Evolutionary conservation across 2,113 vertebrate species (phyloP).

Genomic region (Brienomyrus brachyistius): DNA sequence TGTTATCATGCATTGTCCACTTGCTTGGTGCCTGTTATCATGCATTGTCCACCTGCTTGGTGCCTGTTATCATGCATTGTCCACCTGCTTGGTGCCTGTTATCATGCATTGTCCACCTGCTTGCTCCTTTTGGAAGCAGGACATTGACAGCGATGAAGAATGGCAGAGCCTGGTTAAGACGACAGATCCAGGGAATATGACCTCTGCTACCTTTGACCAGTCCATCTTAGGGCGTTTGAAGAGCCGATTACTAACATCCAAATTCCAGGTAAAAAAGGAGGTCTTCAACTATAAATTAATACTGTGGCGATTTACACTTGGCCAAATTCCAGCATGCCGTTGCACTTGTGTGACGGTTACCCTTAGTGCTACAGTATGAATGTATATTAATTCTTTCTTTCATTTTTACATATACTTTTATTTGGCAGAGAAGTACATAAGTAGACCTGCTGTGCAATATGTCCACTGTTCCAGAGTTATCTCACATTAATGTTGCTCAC

Average conservation of each 20-base stretch:
- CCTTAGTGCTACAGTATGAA: neutral
- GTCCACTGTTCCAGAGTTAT: neutral
- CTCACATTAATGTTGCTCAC: neutral
- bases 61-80: too few relatives aligned
- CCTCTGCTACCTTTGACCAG: slow-evolving; percentile 47
- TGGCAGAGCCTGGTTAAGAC: slow-evolving; percentile 64
- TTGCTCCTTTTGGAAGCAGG: slow-evolving; percentile 45
- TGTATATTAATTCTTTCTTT: neutral
- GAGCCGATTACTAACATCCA: slow-evolving; percentile 53
- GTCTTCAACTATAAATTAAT: neutral
- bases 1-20: neutral
- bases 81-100: neutral
- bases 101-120: neutral
- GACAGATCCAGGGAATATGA: slow-evolving; percentile 50
- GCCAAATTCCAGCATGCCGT: neutral
- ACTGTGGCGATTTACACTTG: neutral
- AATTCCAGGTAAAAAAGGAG: slow-evolving; percentile 63
- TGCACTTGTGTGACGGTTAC: neutral
- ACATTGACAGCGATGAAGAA: slow-evolving; percentile 67
- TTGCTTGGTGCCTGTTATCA: neutral
- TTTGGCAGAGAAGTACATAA: neutral
- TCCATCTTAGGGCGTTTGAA: slow-evolving; percentile 58
- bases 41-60: neutral
- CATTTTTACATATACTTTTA: neutral
- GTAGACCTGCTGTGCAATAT: neutral